Conservation (phyloP, 2,888 invertebrate species). For the Melinaea marsaeus region DNA sequence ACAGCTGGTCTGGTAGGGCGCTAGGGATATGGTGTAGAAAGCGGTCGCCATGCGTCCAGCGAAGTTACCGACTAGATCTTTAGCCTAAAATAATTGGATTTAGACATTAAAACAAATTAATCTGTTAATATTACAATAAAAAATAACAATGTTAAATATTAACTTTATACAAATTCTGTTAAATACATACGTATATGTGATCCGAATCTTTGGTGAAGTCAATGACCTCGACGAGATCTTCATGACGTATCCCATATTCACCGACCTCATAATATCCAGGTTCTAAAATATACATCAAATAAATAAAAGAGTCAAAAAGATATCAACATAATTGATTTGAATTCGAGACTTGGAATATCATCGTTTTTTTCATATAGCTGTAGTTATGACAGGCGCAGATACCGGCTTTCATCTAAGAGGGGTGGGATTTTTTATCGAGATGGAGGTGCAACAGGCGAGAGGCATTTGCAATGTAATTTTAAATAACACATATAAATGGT, state of each 20-base stretch:
- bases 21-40: slow-evolving; percentile 93
- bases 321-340: background rate
- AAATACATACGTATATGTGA: slow-evolving; percentile 48
- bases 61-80: slow-evolving; percentile 75
- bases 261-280: slow-evolving; percentile 94
- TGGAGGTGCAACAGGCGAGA: too few species aligned
- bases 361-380: too few species aligned
- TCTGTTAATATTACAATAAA: background rate
- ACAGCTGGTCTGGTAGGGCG: slow-evolving; percentile 92
- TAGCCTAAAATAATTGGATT: slow-evolving; percentile 43
- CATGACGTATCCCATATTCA: slow-evolving; percentile 91
- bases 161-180: background rate
- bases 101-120: background rate
- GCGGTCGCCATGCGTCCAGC: slow-evolving; percentile 87
- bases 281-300: slow-evolving; percentile 65
- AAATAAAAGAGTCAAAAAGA: background rate
- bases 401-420: too few species aligned
- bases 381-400: too few species aligned
- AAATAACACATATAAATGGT: too few species aligned
- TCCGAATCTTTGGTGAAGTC: slow-evolving; percentile 45
- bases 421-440: too few species aligned
- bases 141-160: background rate
- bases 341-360: too few species aligned
- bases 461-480: too few species aligned
- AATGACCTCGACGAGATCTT: slow-evolving; percentile 87